Evolutionary conservation across 2,113 vertebrate species (phyloP).

Genomic region (Sardina pilchardus): DNA sequence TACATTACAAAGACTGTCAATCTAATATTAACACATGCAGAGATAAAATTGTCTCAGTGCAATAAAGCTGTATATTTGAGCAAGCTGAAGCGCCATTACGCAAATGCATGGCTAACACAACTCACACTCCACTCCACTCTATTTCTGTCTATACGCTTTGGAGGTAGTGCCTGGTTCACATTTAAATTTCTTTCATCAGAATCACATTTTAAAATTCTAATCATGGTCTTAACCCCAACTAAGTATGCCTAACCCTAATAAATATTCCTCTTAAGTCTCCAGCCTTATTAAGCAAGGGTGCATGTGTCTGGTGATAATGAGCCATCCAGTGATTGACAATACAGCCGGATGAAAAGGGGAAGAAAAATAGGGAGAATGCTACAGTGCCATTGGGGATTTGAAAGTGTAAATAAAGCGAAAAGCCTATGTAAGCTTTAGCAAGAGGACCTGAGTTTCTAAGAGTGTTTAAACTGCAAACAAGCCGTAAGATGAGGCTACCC

Average conservation of each 20-base stretch:
- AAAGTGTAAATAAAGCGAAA: slow-evolving; percentile 30
- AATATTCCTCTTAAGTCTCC: slow-evolving; percentile 9
- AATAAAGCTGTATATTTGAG: not conserved
- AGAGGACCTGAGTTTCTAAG: slow-evolving; percentile 27
- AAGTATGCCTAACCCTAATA: slow-evolving; percentile 12
- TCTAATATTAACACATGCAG: not conserved
- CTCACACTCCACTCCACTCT: not conserved
- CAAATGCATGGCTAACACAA: not conserved
- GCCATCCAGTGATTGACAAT: slow-evolving; percentile 21
- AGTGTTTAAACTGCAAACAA: slow-evolving; percentile 28
- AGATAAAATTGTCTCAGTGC: not conserved
- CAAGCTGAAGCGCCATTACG: not conserved
- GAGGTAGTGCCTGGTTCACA: not conserved
- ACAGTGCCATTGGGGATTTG: slow-evolving; percentile 9
- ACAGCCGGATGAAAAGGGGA: not conserved
- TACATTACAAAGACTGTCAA: not conserved
- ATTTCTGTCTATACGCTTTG: not conserved
- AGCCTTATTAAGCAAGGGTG: slow-evolving; percentile 5
- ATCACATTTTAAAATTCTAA: slow-evolving; percentile 16
- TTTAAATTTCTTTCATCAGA: not conserved
- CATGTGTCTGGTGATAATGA: slow-evolving; percentile 9
- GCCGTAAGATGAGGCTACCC: slow-evolving; percentile 36
- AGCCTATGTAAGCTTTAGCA: slow-evolving; percentile 17
- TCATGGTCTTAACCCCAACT: slow-evolving; percentile 2
- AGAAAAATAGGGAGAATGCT: not conserved